phyloP scores from a whole-genome alignment of 2,888 invertebrate genomes.

The Idaea straminata region DNA sequence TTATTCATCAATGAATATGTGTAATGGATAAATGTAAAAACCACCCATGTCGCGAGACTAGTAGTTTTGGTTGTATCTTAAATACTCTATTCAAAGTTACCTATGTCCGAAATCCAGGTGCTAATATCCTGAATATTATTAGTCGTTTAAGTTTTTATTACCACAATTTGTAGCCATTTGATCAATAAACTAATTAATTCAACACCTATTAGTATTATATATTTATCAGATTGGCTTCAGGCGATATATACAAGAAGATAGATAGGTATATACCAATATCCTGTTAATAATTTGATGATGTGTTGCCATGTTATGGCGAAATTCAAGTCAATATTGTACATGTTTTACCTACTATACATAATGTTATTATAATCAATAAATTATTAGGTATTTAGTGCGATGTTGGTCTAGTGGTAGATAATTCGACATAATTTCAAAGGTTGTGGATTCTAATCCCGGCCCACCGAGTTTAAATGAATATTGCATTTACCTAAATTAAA shows the following conservation, averaged over 20 bases:
- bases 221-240: slow-evolving; percentile 12
- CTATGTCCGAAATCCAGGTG: not conserved
- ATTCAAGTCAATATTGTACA: not conserved
- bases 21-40: too few species aligned
- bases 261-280: not conserved
- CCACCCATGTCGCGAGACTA: too few species aligned
- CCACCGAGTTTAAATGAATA: too few species aligned
- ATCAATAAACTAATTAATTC: slow-evolving; percentile 25
- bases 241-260: slow-evolving; percentile 1
- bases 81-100: not conserved
- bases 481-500: too few species aligned
- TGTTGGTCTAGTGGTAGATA: too few species aligned
- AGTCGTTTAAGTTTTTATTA: slow-evolving; percentile 16
- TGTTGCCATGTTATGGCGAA: not conserved
- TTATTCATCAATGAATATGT: too few species aligned
- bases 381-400: too few species aligned
- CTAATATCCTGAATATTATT: not conserved
- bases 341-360: too few species aligned
- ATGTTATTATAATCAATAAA: too few species aligned
- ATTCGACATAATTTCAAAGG: too few species aligned
- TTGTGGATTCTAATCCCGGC: too few species aligned
- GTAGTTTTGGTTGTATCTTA: too few species aligned
- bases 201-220: slow-evolving; percentile 18
- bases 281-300: not conserved
- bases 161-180: slow-evolving; percentile 28